These are phyloP conservation scores for Rotaria magnacalcarata DNA, from an alignment of 2,888 invertebrate species.

Conservation along the genomic window DNA sequence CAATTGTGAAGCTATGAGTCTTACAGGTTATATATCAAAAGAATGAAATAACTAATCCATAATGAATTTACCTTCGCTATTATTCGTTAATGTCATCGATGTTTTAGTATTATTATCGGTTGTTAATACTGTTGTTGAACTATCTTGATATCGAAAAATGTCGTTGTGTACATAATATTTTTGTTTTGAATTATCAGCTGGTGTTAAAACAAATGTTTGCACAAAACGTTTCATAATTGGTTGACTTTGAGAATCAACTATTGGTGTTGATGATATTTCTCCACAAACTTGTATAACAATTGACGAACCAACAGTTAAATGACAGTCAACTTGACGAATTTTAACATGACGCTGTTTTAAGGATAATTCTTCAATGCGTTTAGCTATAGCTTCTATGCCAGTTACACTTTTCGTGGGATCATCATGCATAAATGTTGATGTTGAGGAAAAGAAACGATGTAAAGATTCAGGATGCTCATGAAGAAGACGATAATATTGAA, in stretches of 20 bases:
- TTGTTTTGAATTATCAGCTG: slow-evolving; percentile 76
- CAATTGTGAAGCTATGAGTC: no score
- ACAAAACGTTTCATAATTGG: slow-evolving; percentile 82
- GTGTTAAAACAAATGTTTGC: slow-evolving; percentile 89
- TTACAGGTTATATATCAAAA: no score
- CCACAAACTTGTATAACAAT: slow-evolving; percentile 91
- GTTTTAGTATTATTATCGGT: neutral
- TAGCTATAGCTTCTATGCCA: slow-evolving; percentile 77
- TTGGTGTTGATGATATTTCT: slow-evolving; percentile 88
- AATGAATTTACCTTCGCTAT: neutral
- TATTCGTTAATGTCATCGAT: neutral
- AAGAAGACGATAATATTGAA: slow-evolving; percentile 94
- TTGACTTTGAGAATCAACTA: slow-evolving; percentile 63
- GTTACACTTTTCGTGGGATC: slow-evolving; percentile 53
- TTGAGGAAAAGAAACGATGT: slow-evolving; percentile 80
- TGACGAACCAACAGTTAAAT: slow-evolving; percentile 84
- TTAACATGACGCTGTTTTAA: slow-evolving; percentile 95
- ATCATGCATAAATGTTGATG: slow-evolving; percentile 90
- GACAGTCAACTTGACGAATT: slow-evolving; percentile 91
- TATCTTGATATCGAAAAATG: slow-evolving; percentile 90
- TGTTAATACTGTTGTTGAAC: neutral
- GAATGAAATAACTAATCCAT: no score
- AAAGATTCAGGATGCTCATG: slow-evolving; percentile 44
- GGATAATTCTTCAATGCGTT: slow-evolving; percentile 86
- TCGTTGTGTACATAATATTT: slow-evolving; percentile 98